A percentile compares a stretch with the other conserved stretches of the same genome.
Conservation (phyloP, 2,797 vertebrate species). For the Enteromius unitaeniatus region DNA sequence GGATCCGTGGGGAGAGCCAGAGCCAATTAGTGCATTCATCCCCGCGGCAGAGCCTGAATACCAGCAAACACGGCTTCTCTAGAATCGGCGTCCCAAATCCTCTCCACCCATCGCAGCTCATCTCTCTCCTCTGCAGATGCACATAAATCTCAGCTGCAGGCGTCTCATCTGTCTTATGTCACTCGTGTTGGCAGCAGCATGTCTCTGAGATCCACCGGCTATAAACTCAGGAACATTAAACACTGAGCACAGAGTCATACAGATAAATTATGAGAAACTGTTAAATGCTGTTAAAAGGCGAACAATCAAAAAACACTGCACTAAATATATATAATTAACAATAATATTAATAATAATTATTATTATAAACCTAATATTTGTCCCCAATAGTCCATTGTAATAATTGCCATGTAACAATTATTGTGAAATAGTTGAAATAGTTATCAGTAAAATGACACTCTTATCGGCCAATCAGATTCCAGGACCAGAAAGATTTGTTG, state of each 20-base stretch:
- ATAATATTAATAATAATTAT: background rate
- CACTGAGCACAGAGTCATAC: background rate
- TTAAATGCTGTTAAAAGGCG: too few species aligned
- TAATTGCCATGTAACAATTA: background rate
- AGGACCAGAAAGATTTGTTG: background rate
- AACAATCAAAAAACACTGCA: too few species aligned
- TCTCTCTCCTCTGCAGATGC: slow-evolving; percentile 3
- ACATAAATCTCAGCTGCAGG: slow-evolving; percentile 17
- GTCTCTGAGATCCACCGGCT: slow-evolving; percentile 14
- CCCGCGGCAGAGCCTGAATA: slow-evolving; percentile 17
- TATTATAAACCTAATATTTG: background rate
- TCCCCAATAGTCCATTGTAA: background rate
- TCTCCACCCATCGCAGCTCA: slow-evolving; percentile 12
- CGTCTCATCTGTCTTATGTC: slow-evolving; percentile 7
- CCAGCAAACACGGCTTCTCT: slow-evolving; percentile 2
- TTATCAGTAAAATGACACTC: background rate
- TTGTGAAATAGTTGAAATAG: too few species aligned
- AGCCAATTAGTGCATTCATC: slow-evolving; percentile 69
- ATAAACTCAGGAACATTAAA: slow-evolving; percentile 33
- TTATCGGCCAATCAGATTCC: background rate
- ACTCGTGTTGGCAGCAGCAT: background rate
- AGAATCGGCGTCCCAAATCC: slow-evolving; percentile 21
- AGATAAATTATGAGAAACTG: background rate
- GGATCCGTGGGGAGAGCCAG: slow-evolving; percentile 63
- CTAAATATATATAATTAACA: background rate